Base-by-base conservation (phyloP, 2,888 invertebrate genomes). In the Bellardia bayeri region DNA sequence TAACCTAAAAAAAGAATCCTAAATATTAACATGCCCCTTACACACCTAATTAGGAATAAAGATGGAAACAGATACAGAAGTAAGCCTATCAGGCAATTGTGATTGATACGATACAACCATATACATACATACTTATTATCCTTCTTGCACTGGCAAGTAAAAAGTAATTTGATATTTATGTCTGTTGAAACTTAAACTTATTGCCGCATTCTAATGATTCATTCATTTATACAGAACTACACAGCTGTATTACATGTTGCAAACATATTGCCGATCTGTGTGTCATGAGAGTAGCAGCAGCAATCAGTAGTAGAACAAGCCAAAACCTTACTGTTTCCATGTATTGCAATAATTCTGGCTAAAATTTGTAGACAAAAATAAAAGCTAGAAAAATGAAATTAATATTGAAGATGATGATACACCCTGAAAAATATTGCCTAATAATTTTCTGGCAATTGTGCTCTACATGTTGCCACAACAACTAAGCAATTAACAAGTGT, bases 161-260 rank as follows among this genome's bases (percentile, higher is more conserved):
- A 37, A 37, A 37, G 5, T 37, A 37, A 37, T 37, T 45, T 11
- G 45, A 7, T 45, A 13, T 45, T 13, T 45, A 23, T n/a, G 37
- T 49, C 64, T 76, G 58, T 45, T 54, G 61, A 80, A 66, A 66
- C 14, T 79, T 54, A 30, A 75, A 69, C 56, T 49, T 71, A 74
- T 75, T 81, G 45, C 63, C 45, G 54, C 68, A 69, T 69, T 54
- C 54, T 75, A 69, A 71, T 45, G 75, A 80, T 63, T 75, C 33
- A 30, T 69, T 51, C 51, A 61, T 61, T 58, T 37, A 23, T 23
- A 37, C 37, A 23, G 37, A 76, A 72, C 37, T 45, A 58, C 74
- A 82, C n/a, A 45, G 16, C 51, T n/a, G 51, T 16, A 66, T 6
- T 5, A 37, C 4, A 37, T 37, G n/a, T 45, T 30, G 14, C 56